Evolutionary conservation across 2,113 vertebrate species (phyloP).

Genomic region (Lichenostomus cassidix): DNA sequence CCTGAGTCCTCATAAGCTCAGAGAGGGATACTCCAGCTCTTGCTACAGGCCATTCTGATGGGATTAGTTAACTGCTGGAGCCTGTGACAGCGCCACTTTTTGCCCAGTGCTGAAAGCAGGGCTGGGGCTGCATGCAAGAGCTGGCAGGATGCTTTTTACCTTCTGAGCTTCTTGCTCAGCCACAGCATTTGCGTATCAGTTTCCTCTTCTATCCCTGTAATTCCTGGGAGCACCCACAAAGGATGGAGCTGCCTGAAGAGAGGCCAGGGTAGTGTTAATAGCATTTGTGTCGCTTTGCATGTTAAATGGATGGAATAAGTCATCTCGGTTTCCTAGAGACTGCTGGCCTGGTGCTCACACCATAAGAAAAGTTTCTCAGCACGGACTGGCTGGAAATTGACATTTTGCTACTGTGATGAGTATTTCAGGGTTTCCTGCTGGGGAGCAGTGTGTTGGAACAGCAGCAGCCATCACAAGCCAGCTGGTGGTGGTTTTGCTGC

Average conservation of each 20-base stretch:
- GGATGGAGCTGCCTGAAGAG: background rate
- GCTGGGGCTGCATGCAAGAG: background rate
- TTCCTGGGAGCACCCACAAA: background rate
- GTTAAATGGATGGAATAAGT: background rate
- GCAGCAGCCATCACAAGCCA: accelerated
- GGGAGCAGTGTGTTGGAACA: background rate
- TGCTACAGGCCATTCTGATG: accelerated
- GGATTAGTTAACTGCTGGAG: accelerated
- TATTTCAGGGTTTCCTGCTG: background rate
- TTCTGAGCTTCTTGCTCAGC: background rate
- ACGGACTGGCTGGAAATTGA: background rate
- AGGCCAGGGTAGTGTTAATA: background rate
- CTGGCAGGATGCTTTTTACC: background rate
- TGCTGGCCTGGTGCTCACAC: background rate
- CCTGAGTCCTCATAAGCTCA: background rate
- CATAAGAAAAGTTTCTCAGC: background rate
- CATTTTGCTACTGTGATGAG: background rate
- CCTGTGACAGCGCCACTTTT: background rate
- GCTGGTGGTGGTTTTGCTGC: background rate
- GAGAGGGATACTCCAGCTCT: background rate
- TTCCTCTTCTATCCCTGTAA: background rate
- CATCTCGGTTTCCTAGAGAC: background rate
- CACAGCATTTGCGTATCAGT: background rate
- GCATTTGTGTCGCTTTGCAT: accelerated
- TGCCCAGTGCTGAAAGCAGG: background rate